These are phyloP conservation scores for Mamestra configurata DNA, from an alignment of 1,140 invertebrate species.

Conservation along the genomic window DNA sequence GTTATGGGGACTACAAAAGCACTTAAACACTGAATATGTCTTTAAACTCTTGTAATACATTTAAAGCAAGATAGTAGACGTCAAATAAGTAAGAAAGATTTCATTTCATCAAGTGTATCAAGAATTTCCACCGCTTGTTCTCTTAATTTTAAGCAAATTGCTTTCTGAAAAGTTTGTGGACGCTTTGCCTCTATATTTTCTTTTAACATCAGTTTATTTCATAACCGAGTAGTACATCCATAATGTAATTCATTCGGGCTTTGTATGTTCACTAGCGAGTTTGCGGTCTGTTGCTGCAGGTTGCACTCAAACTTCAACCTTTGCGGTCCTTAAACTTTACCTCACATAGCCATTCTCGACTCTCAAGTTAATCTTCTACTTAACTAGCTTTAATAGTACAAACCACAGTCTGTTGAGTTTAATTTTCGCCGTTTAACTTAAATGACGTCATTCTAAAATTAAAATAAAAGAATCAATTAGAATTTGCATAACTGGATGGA, in stretches of 20 bases:
- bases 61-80: slow-evolving; percentile 7
- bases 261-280: slow-evolving; percentile 52
- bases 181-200: slow-evolving; percentile 22
- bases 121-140: slow-evolving; percentile 25
- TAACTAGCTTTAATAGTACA: slow-evolving; percentile 56
- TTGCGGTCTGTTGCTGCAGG: slow-evolving; percentile 58
- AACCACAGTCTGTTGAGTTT: slow-evolving; percentile 50
- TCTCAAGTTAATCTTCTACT: slow-evolving; percentile 59
- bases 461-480: slow-evolving; percentile 17
- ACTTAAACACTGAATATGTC: neutral
- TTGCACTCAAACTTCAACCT: slow-evolving; percentile 61
- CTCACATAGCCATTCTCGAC: slow-evolving; percentile 53
- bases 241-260: slow-evolving; percentile 58
- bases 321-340: slow-evolving; percentile 63
- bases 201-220: slow-evolving; percentile 40
- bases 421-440: slow-evolving; percentile 26
- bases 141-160: slow-evolving; percentile 43
- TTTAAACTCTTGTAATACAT: neutral
- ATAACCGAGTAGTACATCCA: slow-evolving; percentile 45
- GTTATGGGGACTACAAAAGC: slow-evolving; percentile 4
- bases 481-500: slow-evolving; percentile 35
- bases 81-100: slow-evolving; percentile 22
- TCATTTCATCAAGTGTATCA: slow-evolving; percentile 12
- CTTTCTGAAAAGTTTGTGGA: slow-evolving; percentile 19
- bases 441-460: slow-evolving; percentile 29